A percentile compares a stretch with the other conserved stretches of the same genome.
Conservation (phyloP, 2,888 invertebrate genomes). For the Tenthredo amoena region DNA sequence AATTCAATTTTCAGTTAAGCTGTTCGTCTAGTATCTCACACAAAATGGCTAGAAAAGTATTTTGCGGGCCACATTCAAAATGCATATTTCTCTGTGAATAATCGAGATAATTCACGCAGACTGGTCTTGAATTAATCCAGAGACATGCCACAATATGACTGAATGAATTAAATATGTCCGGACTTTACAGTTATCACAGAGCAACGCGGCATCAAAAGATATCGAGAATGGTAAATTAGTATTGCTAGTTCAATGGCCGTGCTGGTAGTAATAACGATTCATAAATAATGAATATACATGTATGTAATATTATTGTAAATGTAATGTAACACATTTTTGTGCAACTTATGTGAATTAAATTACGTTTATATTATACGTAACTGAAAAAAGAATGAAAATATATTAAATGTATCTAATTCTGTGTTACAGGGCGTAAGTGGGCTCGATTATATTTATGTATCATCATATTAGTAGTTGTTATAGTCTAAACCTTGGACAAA, state of each 20-base stretch:
- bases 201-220: too few species aligned
- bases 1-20: too few species aligned
- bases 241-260: not conserved
- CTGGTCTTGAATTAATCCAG: too few species aligned
- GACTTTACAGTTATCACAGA: too few species aligned
- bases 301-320: not conserved
- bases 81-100: too few species aligned
- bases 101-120: too few species aligned
- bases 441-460: not conserved
- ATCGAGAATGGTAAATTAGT: not conserved
- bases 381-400: not conserved
- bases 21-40: too few species aligned
- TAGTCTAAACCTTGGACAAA: not conserved
- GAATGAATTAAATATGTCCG: too few species aligned
- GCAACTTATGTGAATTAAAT: not conserved
- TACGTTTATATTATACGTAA: not conserved
- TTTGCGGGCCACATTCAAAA: too few species aligned
- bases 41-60: too few species aligned
- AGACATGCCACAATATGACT: too few species aligned
- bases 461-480: not conserved
- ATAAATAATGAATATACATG: not conserved
- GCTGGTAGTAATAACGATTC: not conserved
- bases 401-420: not conserved
- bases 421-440: not conserved
- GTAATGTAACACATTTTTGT: slow-evolving; percentile 8